These are phyloP conservation scores for Eulacestoma nigropectus DNA, from an alignment of 2,113 vertebrate species.

Conservation along the genomic window DNA sequence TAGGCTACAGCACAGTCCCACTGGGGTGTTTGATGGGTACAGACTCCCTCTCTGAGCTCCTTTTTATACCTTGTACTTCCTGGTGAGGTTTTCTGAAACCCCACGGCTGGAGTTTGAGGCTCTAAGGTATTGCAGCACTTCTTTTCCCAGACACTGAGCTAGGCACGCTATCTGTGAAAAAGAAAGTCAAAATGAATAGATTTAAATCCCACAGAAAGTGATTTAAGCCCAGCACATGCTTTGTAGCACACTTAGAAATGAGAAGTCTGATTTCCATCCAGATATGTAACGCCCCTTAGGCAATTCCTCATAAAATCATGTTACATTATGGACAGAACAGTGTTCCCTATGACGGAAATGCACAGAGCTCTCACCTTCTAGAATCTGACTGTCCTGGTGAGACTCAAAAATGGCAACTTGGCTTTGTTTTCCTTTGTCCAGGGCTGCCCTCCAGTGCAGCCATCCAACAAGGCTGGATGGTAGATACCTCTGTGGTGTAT, in stretches of 20 bases:
- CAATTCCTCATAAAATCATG: background rate
- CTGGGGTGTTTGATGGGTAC: background rate
- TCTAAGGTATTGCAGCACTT: background rate
- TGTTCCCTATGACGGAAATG: background rate
- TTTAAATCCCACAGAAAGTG: background rate
- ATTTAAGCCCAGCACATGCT: background rate
- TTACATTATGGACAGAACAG: background rate
- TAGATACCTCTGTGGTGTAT: background rate
- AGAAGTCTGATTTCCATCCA: background rate
- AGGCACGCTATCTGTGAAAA: background rate
- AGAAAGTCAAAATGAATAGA: background rate
- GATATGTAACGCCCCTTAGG: background rate
- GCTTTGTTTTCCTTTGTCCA: background rate
- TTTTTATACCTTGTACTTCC: background rate
- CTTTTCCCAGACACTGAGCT: background rate
- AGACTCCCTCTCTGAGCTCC: background rate
- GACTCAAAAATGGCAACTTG: background rate
- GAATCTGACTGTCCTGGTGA: background rate
- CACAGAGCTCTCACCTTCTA: background rate
- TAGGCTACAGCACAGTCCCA: background rate
- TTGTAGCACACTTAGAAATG: background rate
- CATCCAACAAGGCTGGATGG: background rate
- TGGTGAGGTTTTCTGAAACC: background rate
- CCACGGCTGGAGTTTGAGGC: background rate
- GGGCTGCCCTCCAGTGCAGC: background rate